A percentile compares a stretch with the other conserved stretches of the same genome.
Evolutionary conservation across 2,113 vertebrate genomes (phyloP).

Genomic region (Dicaeum eximium): DNA sequence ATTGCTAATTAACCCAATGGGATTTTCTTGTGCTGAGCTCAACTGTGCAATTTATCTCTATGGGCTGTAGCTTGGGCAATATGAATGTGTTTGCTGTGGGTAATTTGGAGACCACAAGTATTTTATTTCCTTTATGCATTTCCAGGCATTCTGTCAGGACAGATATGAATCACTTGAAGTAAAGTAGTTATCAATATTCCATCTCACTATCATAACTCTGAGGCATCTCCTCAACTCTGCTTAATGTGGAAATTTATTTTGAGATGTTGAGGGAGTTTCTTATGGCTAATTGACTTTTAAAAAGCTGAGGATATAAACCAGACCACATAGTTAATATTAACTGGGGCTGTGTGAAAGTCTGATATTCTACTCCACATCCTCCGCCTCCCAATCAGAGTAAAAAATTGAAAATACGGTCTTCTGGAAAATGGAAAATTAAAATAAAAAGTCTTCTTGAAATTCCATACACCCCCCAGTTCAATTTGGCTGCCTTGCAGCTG

Average conservation of each 20-base stretch:
- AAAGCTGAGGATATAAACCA: neutral
- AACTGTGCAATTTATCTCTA: neutral
- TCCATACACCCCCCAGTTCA: fast-evolving
- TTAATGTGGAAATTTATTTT: neutral
- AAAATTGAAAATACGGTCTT: neutral
- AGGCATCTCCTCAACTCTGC: neutral
- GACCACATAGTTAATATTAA: neutral
- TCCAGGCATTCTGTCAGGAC: neutral
- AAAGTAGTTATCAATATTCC: neutral
- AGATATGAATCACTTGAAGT: neutral
- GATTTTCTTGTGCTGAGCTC: neutral
- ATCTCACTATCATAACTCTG: neutral
- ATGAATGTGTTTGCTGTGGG: neutral
- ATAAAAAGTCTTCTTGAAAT: neutral
- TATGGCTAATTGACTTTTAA: neutral
- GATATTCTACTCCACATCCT: neutral
- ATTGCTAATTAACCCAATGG: neutral
- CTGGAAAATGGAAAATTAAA: neutral
- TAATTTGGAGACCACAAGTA: neutral
- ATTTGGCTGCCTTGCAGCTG: neutral
- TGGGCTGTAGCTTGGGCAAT: neutral
- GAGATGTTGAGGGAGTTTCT: neutral
- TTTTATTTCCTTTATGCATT: neutral
- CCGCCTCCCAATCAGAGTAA: neutral
- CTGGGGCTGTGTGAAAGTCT: neutral